Evolutionary conservation across 2,888 invertebrate genomes (phyloP).

Genomic region (Cephus runcator): DNA sequence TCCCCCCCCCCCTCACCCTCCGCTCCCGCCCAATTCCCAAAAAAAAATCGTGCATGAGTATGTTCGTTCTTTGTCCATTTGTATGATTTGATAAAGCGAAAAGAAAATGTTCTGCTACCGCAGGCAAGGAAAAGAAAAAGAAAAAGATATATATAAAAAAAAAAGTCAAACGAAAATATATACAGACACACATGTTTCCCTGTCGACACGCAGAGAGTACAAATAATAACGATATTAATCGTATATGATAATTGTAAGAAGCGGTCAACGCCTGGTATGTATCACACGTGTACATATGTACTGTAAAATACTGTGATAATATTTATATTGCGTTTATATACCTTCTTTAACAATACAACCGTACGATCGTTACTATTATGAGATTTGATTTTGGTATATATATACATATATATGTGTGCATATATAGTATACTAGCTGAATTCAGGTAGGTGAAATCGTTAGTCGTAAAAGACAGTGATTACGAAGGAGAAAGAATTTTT

Average conservation of each 20-base stretch:
- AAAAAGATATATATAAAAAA: not conserved
- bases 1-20: not conserved
- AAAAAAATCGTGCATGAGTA: constrained; percentile 43
- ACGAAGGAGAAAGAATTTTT: not conserved
- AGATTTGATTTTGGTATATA: not conserved
- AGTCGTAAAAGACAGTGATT: not conserved
- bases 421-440: not conserved
- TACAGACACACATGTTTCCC: constrained; percentile 35
- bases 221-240: constrained; percentile 43
- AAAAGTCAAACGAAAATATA: constrained; percentile 21
- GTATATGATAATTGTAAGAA: constrained; percentile 29
- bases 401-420: not conserved
- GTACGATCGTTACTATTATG: constrained; percentile 10
- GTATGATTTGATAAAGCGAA: constrained; percentile 24
- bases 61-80: constrained; percentile 34
- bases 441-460: not conserved
- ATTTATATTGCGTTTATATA: constrained; percentile 56
- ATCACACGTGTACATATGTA: constrained; percentile 60
- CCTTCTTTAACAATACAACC: constrained; percentile 38
- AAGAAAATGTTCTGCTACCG: not conserved
- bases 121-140: constrained; percentile 2
- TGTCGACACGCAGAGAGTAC: constrained; percentile 53
- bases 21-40: not conserved
- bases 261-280: constrained; percentile 32
- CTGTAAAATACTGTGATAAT: constrained; percentile 64